Percentiles rank a stretch among this genome's conserved stretches.
These are phyloP conservation scores for Turdus rufiventris DNA, from an alignment of 2,113 vertebrate genomes.

Conservation along the genomic window DNA sequence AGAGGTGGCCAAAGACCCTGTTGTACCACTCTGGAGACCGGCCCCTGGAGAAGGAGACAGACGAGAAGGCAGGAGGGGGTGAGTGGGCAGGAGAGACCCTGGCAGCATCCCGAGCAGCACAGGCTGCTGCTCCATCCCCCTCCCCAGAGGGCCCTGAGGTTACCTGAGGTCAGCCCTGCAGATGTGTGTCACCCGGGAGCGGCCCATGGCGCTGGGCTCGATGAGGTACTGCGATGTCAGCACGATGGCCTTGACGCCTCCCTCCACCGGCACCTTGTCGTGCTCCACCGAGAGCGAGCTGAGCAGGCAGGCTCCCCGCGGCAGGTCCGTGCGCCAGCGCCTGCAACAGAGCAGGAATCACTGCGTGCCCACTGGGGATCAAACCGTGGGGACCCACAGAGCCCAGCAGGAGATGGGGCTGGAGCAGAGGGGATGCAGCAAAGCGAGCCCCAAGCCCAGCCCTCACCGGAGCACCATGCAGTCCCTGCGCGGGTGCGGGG, in stretches of 20 bases:
- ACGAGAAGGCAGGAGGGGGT: background rate
- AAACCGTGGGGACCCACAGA: fast-evolving
- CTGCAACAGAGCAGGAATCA: background rate
- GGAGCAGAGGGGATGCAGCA: background rate
- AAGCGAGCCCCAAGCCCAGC: fast-evolving
- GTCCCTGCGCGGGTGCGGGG: conserved; percentile 80
- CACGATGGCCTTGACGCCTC: conserved; percentile 76
- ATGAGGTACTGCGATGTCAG: conserved; percentile 82
- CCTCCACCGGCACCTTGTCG: conserved; percentile 69
- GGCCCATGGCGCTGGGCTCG: conserved; percentile 76
- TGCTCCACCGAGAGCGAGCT: conserved; percentile 80
- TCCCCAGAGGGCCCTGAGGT: fast-evolving
- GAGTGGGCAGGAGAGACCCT: background rate
- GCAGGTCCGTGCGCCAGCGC: conserved; percentile 78
- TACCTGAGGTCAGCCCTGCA: conserved; percentile 85
- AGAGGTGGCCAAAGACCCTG: conserved; percentile 85
- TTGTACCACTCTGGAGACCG: conserved; percentile 90
- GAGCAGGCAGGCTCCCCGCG: conserved; percentile 76
- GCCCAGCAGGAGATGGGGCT: background rate
- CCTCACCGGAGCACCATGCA: conserved; percentile 82
- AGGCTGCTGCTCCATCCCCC: background rate
- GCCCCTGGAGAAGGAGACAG: conserved; percentile 68
- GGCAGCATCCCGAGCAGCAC: fast-evolving
- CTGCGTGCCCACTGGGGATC: fast-evolving
- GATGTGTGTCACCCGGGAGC: conserved; percentile 80